Conservation (phyloP, 2,113 vertebrate species). For the Platichthys stellatus region DNA sequence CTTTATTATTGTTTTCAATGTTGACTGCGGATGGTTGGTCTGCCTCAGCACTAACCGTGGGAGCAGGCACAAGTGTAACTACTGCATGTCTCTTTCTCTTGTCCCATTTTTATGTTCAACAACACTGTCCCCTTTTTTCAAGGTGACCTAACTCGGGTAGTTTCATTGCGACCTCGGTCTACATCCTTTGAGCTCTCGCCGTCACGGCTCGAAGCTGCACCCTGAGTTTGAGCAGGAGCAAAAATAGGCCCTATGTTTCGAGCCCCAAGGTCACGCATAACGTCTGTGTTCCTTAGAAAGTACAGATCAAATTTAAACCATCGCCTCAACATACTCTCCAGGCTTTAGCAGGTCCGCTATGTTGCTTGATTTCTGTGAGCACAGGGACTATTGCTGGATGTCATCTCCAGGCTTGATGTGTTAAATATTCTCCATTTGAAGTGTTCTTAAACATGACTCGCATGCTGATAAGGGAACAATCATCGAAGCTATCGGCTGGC, state of each 20-base stretch:
- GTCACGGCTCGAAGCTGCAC: not conserved
- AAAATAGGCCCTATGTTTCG: not conserved
- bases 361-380: constrained; percentile 15
- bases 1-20: no score
- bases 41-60: no score
- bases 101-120: no score
- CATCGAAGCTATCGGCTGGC: not conserved
- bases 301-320: not conserved
- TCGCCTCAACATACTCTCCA: constrained; percentile 7
- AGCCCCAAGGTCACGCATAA: not conserved
- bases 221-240: not conserved
- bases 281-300: not conserved
- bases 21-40: not conserved
- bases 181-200: not conserved
- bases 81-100: no score
- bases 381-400: constrained; percentile 19
- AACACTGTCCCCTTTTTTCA: no score
- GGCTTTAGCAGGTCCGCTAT: constrained; percentile 4
- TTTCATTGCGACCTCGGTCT: not conserved
- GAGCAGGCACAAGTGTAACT: no score
- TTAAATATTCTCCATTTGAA: constrained; percentile 28
- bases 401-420: constrained; percentile 13
- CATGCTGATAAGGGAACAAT: constrained; percentile 14
- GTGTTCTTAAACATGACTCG: constrained; percentile 12
- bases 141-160: not conserved